Base-by-base conservation (phyloP, 2,113 vertebrate genomes). In the Microtus ochrogaster region DNA sequence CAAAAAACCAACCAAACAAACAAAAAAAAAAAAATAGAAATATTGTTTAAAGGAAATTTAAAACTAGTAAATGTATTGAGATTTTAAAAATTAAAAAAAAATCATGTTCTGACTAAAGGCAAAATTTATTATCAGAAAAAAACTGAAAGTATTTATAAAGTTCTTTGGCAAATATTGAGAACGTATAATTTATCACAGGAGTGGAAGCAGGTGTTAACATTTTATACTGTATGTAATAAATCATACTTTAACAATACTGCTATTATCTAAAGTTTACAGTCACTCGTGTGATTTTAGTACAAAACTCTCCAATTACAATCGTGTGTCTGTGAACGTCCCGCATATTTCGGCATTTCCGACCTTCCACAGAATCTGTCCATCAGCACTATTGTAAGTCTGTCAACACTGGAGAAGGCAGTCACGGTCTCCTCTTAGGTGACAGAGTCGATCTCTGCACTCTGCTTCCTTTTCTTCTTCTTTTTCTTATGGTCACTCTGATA, bases 381-480 rank as follows among this genome's bases (percentile, higher is more conserved):
- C 16, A 19, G 5, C 55, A 58, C 17, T 44, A 28, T 5, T 89
- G 6, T 85, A 61, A 78, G 55, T 78, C 10, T 79, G 94, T 90
- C 47, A 90, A 88, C 91, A 93, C 61, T 1, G 11, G 33, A 91
- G 63, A 58, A 94, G 79, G 73, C 89, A 91, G 44, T 76, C 70
- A 93, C 73, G 94, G 90, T 68, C 97, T 98, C 97, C 99, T 99
- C 97, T 99, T 99, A 2, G 98, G 91, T 93, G 97, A 97, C 79
- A 7, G 94, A 8, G 58, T 91, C 86, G 24, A 70, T 49, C 92
- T 98, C 98, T 22, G 95, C 91, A 1, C 47, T 95, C 55, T 96
- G 96, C 68, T 96, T 99, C 94, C 99, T 99, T 97, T 99, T 99
- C 98, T 99, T 99, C 96, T 98, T 99, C 94, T 95, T 98, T 66